A percentile compares a stretch with the other conserved stretches of the same genome.
Evolutionary conservation across 1,140 invertebrate genomes (phyloP).

Genomic region (Aphelenchoides besseyi): DNA sequence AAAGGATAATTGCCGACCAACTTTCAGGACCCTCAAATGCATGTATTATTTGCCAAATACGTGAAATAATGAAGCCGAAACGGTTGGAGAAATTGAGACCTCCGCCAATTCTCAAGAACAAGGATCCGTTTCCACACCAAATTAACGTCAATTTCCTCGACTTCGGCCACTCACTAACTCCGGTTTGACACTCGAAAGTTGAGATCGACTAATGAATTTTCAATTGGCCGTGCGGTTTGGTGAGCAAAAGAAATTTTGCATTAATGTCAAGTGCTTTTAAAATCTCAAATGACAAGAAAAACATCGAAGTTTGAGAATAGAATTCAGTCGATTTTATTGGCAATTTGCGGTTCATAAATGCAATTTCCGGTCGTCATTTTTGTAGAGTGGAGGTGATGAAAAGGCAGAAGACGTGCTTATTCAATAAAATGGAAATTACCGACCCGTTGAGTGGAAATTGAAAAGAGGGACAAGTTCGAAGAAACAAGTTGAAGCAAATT

Average conservation of each 20-base stretch:
- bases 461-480: not conserved
- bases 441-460: not conserved
- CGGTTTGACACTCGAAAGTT: not conserved
- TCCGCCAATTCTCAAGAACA: not conserved
- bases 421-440: slow-evolving; percentile 16
- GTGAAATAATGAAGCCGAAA: too few relatives aligned
- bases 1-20: not conserved
- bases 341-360: not conserved
- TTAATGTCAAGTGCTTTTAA: not conserved
- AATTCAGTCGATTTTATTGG: too few relatives aligned
- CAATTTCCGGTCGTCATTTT: not conserved
- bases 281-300: too few relatives aligned
- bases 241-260: not conserved
- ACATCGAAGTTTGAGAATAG: not conserved
- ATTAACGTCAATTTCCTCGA: not conserved
- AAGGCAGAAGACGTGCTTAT: not conserved
- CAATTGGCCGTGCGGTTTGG: not conserved
- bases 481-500: not conserved
- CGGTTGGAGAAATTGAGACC: not conserved
- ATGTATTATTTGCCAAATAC: too few relatives aligned
- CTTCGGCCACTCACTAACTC: not conserved
- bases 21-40: too few relatives aligned
- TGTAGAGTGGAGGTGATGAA: not conserved
- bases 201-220: not conserved
- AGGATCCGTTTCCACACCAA: not conserved